These are phyloP conservation scores for Graphium colonna DNA, from an alignment of 2,888 invertebrate genomes.

Conservation along the genomic window DNA sequence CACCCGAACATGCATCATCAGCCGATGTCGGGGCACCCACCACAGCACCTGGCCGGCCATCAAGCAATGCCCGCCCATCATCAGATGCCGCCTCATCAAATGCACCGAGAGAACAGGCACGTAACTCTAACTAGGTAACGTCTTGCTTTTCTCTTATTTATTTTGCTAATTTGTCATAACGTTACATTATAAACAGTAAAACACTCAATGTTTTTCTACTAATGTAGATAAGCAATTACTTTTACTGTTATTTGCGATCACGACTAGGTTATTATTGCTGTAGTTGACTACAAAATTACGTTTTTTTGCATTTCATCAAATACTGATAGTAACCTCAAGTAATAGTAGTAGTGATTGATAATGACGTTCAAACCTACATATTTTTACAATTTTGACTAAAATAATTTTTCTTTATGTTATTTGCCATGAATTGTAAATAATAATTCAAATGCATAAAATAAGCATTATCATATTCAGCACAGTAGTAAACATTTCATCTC, in stretches of 20 bases:
- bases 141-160: slow-evolving; percentile 55
- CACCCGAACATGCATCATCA: slow-evolving; percentile 80
- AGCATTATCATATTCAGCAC: no score
- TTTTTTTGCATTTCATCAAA: background rate
- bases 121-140: slow-evolving; percentile 75
- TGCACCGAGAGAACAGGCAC: slow-evolving; percentile 83
- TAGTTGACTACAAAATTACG: slow-evolving; percentile 6
- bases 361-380: no score
- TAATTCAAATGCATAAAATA: no score
- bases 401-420: no score
- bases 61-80: slow-evolving; percentile 78
- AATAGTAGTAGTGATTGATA: no score
- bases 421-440: no score
- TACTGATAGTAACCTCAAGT: no score
- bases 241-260: background rate
- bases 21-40: slow-evolving; percentile 75
- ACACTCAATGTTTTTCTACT: slow-evolving; percentile 8
- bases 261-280: slow-evolving; percentile 1
- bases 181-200: no score
- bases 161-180: slow-evolving; percentile 40
- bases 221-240: background rate
- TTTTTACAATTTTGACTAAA: no score
- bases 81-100: slow-evolving; percentile 81
- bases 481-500: no score
- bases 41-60: slow-evolving; percentile 70